Conservation (phyloP, 2,888 invertebrate genomes). For the Thymelicus acteon region DNA sequence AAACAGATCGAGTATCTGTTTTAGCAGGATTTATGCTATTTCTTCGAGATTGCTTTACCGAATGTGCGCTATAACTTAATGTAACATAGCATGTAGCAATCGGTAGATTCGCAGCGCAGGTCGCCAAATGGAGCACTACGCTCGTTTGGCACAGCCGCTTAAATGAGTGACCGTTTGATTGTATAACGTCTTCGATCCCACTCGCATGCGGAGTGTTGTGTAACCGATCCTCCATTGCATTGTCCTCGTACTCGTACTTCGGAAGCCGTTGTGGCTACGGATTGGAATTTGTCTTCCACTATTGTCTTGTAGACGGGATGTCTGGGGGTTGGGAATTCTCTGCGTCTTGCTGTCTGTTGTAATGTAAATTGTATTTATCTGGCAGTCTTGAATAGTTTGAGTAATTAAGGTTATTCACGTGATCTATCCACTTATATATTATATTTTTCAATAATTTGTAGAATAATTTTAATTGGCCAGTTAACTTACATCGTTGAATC, state of each 20-base stretch:
- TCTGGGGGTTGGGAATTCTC: constrained; percentile 5
- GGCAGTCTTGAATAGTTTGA: neutral
- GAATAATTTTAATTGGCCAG: no score
- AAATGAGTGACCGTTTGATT: constrained; percentile 36
- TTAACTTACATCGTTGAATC: no score
- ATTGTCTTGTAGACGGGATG: constrained; percentile 21
- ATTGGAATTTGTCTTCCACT: constrained; percentile 32
- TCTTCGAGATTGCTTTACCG: neutral
- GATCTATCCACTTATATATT: no score
- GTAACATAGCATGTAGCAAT: constrained; percentile 18
- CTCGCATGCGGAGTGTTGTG: constrained; percentile 33
- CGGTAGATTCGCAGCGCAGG: constrained; percentile 22
- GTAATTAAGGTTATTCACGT: neutral
- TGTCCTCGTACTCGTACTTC: neutral
- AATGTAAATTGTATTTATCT: neutral
- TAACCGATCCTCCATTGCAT: constrained; percentile 24
- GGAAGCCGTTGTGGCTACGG: constrained; percentile 11
- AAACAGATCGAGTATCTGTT: no score
- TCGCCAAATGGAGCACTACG: constrained; percentile 25
- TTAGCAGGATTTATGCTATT: neutral
- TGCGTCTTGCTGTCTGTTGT: neutral
- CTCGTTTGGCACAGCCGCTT: constrained; percentile 32
- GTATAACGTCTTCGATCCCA: constrained; percentile 26
- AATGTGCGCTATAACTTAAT: neutral
- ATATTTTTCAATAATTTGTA: no score